phyloP scores from a whole-genome alignment of 1,140 invertebrate species.

The Yoshiicerus persimilis region DNA sequence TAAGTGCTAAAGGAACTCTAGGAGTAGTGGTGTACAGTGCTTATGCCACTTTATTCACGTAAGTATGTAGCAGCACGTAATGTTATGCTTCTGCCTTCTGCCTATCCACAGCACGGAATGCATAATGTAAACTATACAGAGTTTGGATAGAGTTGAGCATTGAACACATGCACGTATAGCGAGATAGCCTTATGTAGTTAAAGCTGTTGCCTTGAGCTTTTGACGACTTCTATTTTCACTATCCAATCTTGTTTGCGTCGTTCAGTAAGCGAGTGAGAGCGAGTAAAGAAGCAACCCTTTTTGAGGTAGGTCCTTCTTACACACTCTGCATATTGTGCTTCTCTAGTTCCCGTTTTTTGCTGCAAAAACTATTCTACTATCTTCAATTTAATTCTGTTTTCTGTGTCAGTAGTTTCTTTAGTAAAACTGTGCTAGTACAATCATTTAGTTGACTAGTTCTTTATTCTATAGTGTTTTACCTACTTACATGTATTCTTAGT shows the following conservation, averaged over 20 bases:
- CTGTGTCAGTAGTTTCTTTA: neutral
- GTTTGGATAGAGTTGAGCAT: neutral
- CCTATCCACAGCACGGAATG: neutral
- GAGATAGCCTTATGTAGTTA: neutral
- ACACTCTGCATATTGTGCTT: neutral
- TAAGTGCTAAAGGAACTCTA: no score
- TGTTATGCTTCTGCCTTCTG: neutral
- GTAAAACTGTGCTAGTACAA: neutral
- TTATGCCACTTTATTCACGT: no score
- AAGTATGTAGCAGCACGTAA: no score
- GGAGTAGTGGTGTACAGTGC: no score
- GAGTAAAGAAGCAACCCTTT: constrained; percentile 7
- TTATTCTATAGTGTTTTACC: neutral
- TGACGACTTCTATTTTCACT: neutral
- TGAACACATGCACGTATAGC: neutral
- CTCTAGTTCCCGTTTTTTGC: neutral
- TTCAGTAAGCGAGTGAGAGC: constrained; percentile 2
- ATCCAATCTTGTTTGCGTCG: neutral
- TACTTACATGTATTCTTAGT: neutral
- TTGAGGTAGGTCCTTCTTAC: constrained; percentile 13
- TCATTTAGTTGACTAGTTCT: neutral
- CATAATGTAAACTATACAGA: neutral
- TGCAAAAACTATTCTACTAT: neutral
- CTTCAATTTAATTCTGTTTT: neutral
- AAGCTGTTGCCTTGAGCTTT: neutral